phyloP scores from a whole-genome alignment of 2,113 vertebrate species.

The Cinclus mexicanus region DNA sequence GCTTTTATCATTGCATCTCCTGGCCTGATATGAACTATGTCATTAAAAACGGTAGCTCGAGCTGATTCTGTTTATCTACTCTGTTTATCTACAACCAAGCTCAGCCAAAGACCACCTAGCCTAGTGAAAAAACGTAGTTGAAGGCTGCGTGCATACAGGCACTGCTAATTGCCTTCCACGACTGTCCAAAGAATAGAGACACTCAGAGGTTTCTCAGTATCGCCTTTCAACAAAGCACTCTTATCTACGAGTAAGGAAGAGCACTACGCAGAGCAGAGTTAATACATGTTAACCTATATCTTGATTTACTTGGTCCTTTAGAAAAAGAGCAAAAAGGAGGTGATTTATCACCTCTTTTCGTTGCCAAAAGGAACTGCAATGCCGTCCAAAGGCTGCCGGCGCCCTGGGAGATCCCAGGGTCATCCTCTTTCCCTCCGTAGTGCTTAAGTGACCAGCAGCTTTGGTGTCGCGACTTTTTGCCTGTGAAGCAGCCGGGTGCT shows the following conservation, averaged over 20 bases:
- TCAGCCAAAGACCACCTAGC: slow-evolving; percentile 9
- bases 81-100: slow-evolving; percentile 14
- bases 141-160: not conserved
- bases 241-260: slow-evolving; percentile 21
- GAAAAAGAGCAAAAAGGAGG: not conserved
- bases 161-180: not conserved
- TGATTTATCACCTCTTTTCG: not conserved
- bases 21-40: slow-evolving; percentile 9
- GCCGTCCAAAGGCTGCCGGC: not conserved
- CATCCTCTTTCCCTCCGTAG: not conserved
- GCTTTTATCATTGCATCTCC: not conserved
- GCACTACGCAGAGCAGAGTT: not conserved
- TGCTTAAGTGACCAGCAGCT: not conserved
- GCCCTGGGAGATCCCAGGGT: not conserved
- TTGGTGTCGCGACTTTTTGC: not conserved
- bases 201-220: not conserved
- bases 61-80: not conserved
- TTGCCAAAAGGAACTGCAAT: not conserved
- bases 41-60: slow-evolving; percentile 36
- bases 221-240: slow-evolving; percentile 42
- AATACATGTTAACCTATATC: not conserved
- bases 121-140: slow-evolving; percentile 10
- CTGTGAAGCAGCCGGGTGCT: not conserved
- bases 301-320: not conserved
- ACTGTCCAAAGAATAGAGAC: slow-evolving; percentile 5